Evolutionary conservation across 2,888 invertebrate genomes (phyloP).

Genomic region (Ectropis crepuscularia): DNA sequence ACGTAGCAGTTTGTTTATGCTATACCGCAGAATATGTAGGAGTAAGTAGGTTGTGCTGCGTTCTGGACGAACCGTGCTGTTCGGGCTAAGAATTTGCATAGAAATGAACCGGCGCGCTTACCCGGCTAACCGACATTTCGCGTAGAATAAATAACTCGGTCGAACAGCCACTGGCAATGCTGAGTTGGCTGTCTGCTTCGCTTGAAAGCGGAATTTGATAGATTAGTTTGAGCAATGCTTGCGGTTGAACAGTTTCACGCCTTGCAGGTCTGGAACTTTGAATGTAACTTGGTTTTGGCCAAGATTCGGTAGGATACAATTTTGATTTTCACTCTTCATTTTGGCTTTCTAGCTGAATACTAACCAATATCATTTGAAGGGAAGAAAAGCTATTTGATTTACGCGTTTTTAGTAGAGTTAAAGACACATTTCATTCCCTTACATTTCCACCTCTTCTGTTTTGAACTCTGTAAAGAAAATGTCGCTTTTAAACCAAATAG

Average conservation of each 20-base stretch:
- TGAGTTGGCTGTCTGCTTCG: conserved; percentile 9
- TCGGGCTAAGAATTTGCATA: conserved; percentile 69
- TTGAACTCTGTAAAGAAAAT: no score
- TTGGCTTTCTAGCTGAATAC: background rate
- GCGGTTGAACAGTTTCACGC: conserved; percentile 28
- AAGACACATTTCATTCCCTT: no score
- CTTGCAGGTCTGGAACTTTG: conserved; percentile 14
- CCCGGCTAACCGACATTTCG: conserved; percentile 71
- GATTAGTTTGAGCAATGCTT: conserved; percentile 23
- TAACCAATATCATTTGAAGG: no score
- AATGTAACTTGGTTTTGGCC: background rate
- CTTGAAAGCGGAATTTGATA: conserved; percentile 27
- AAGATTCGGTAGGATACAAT: background rate
- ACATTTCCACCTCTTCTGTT: no score
- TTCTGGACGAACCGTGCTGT: conserved; percentile 32
- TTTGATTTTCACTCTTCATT: background rate
- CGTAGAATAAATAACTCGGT: conserved; percentile 70
- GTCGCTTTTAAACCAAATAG: no score
- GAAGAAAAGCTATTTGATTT: no score
- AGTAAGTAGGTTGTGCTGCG: conserved; percentile 20
- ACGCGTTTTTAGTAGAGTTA: no score
- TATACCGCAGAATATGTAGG: conserved; percentile 12
- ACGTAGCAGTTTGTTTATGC: conserved; percentile 11
- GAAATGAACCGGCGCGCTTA: conserved; percentile 70
- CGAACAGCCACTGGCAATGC: conserved; percentile 39